Conservation (phyloP, 2,888 invertebrate genomes). For the Chironomus riparius region DNA sequence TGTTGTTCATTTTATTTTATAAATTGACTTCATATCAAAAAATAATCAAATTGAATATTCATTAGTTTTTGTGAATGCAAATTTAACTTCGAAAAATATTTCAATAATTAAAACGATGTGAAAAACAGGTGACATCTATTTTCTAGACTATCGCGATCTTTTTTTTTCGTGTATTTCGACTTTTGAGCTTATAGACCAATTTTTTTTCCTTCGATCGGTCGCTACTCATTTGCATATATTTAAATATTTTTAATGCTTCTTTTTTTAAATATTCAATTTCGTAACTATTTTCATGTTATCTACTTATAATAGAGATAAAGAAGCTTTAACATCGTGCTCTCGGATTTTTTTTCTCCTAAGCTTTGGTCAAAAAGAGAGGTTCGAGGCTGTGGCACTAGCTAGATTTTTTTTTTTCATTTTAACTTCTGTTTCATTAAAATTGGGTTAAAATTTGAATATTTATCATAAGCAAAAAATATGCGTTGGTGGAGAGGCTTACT, state of each 20-base stretch:
- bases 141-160: slow-evolving; percentile 17
- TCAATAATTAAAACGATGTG: slow-evolving; percentile 23
- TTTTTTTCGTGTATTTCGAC: background rate
- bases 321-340: slow-evolving; percentile 10
- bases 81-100: slow-evolving; percentile 24
- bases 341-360: background rate
- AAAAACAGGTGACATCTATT: slow-evolving; percentile 28
- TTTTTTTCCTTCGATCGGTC: background rate
- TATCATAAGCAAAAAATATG: too few species aligned
- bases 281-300: slow-evolving; percentile 24
- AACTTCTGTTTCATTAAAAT: too few species aligned
- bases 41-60: slow-evolving; percentile 25
- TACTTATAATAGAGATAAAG: slow-evolving; percentile 15
- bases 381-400: too few species aligned
- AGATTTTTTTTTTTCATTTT: too few species aligned
- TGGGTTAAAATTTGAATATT: too few species aligned
- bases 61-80: slow-evolving; percentile 18
- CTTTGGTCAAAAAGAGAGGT: background rate
- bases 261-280: slow-evolving; percentile 24
- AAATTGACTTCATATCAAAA: slow-evolving; percentile 13
- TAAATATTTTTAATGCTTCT: slow-evolving; percentile 16
- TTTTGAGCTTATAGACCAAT: slow-evolving; percentile 14
- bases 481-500: too few species aligned
- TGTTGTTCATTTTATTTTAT: background rate
- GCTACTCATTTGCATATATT: slow-evolving; percentile 12